Percentiles rank a stretch among this genome's conserved stretches.
Conservation (phyloP, 2,888 invertebrate species). For the Callinectes sapidus region DNA sequence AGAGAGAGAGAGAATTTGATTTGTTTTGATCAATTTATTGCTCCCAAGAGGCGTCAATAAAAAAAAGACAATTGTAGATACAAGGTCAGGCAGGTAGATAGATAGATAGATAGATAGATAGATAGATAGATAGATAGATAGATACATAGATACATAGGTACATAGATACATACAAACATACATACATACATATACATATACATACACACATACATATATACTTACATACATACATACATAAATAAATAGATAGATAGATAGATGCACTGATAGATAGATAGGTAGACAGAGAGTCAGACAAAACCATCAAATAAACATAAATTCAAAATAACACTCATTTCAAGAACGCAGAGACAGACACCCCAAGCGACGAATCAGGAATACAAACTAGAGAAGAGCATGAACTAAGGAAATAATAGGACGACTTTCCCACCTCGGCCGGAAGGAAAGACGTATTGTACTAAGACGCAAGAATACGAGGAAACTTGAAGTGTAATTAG, state of each 20-base stretch:
- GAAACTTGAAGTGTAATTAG: background rate
- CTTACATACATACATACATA: no score
- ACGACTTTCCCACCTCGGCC: background rate
- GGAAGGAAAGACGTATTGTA: background rate
- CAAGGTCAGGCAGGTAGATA: no score
- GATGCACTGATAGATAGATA: background rate
- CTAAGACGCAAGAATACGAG: background rate
- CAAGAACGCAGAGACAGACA: background rate
- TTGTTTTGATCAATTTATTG: no score
- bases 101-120: background rate
- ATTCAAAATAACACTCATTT: no score
- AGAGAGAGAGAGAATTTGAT: no score
- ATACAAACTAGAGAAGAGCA: no score
- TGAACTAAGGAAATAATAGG: background rate
- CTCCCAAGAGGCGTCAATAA: no score
- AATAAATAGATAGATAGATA: background rate
- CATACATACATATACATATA: no score
- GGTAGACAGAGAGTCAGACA: background rate
- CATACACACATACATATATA: no score
- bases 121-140: background rate
- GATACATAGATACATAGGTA: background rate
- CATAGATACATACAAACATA: no score
- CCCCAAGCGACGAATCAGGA: no score
- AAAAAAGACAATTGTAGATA: no score
- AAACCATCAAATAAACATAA: background rate